Conservation (phyloP, 1,140 invertebrate species). For the Drosophila mauritiana region DNA sequence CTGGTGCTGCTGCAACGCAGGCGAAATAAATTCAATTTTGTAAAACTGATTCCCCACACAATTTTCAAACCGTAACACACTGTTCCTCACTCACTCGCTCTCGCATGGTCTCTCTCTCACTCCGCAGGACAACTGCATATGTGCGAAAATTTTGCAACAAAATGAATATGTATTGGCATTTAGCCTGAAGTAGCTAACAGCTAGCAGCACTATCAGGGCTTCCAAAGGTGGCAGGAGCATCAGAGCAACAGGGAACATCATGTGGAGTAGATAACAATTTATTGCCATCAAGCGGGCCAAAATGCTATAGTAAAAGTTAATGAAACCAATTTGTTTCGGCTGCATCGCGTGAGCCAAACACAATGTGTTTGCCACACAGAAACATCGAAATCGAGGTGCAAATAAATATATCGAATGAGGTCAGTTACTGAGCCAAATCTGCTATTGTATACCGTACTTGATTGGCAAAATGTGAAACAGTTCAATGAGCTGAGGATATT, state of each 20-base stretch:
- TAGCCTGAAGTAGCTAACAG: slow-evolving; percentile 72
- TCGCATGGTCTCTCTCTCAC: too few relatives aligned
- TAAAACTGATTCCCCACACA: slow-evolving; percentile 82
- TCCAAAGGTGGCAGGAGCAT: slow-evolving; percentile 39
- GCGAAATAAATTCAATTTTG: slow-evolving; percentile 81
- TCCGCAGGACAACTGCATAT: slow-evolving; percentile 59
- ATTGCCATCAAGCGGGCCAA: slow-evolving; percentile 73
- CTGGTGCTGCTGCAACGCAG: slow-evolving; percentile 53
- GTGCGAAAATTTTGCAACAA: slow-evolving; percentile 76
- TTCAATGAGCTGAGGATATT: slow-evolving; percentile 9
- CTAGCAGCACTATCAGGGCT: slow-evolving; percentile 19
- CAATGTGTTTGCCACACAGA: slow-evolving; percentile 22
- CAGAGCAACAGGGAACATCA: slow-evolving; percentile 44
- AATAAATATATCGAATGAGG: slow-evolving; percentile 25
- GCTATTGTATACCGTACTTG: slow-evolving; percentile 1
- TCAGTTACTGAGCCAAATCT: slow-evolving; percentile 29
- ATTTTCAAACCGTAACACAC: slow-evolving; percentile 51
- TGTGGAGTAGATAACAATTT: slow-evolving; percentile 75
- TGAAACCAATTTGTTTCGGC: slow-evolving; percentile 79
- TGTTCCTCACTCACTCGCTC: slow-evolving; percentile 16
- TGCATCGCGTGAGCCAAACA: slow-evolving; percentile 35
- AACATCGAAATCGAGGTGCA: slow-evolving; percentile 14
- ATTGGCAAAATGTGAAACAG: slow-evolving; percentile 35
- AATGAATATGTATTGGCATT: slow-evolving; percentile 83
- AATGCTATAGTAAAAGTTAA: slow-evolving; percentile 82